Conservation (phyloP, 2,888 invertebrate genomes). For the Spialia ferax region DNA sequence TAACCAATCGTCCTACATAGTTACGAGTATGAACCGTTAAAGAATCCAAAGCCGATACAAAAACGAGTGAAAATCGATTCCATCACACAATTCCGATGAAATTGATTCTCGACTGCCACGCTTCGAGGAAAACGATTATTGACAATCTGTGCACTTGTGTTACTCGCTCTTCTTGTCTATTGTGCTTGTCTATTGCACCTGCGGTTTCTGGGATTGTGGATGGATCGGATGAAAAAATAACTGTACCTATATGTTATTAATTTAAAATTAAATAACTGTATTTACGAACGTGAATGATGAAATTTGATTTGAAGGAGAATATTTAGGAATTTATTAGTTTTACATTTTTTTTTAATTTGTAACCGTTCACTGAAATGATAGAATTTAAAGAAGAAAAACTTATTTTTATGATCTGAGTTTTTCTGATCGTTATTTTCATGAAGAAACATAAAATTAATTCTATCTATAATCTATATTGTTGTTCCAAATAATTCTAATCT, state of each 20-base stretch:
- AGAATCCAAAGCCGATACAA: slow-evolving; percentile 27
- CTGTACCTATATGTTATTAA: neutral
- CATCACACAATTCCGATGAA: slow-evolving; percentile 39
- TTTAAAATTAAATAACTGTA: neutral
- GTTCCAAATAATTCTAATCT: too few relatives aligned
- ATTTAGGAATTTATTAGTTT: too few relatives aligned
- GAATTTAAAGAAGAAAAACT: too few relatives aligned
- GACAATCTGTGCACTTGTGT: slow-evolving; percentile 22
- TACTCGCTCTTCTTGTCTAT: slow-evolving; percentile 13
- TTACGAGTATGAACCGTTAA: slow-evolving; percentile 26
- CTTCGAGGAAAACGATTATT: slow-evolving; percentile 36
- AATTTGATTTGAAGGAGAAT: too few relatives aligned
- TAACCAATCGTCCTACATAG: slow-evolving; percentile 16
- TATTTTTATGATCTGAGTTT: too few relatives aligned
- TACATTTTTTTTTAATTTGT: too few relatives aligned
- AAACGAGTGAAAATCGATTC: slow-evolving; percentile 39
- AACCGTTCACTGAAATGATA: too few relatives aligned
- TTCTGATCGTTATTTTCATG: too few relatives aligned
- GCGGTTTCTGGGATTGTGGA: slow-evolving; percentile 9
- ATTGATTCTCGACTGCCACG: slow-evolving; percentile 34
- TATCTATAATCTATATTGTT: too few relatives aligned
- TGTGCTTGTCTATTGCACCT: slow-evolving; percentile 13
- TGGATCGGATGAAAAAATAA: slow-evolving; percentile 4
- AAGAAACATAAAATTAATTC: too few relatives aligned
- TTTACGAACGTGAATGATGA: neutral